Evolutionary conservation across 2,797 vertebrate species (phyloP).

Genomic region (Diplodus puntazzo): DNA sequence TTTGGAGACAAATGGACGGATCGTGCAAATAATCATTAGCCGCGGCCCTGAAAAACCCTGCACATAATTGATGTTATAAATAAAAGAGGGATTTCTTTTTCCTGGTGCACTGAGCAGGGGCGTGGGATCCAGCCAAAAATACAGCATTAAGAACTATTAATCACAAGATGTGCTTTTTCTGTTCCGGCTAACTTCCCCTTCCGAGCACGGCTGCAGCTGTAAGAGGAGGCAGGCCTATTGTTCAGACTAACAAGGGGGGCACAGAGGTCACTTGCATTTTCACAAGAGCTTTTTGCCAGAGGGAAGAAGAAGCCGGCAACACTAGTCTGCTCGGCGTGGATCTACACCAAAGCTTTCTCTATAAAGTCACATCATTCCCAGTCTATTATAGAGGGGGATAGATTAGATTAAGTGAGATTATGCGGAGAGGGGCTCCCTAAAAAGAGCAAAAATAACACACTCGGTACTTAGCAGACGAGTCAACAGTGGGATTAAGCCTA

Average conservation of each 20-base stretch:
- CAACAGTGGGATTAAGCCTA: slow-evolving; percentile 82
- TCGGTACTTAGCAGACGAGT: slow-evolving; percentile 80
- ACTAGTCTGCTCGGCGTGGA: slow-evolving; percentile 77
- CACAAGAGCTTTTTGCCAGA: slow-evolving; percentile 80
- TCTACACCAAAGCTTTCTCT: slow-evolving; percentile 81
- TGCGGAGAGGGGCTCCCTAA: slow-evolving; percentile 79
- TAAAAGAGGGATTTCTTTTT: slow-evolving; percentile 13
- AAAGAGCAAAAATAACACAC: slow-evolving; percentile 85
- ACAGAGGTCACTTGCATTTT: slow-evolving; percentile 82
- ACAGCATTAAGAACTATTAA: slow-evolving; percentile 66
- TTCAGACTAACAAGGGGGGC: slow-evolving; percentile 75
- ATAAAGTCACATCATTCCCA: slow-evolving; percentile 78
- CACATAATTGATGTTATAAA: slow-evolving; percentile 34
- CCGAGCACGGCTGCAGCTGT: slow-evolving; percentile 73
- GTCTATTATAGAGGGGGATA: slow-evolving; percentile 82
- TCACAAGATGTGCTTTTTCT: slow-evolving; percentile 69
- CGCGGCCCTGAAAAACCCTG: not conserved
- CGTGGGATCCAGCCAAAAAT: slow-evolving; percentile 49
- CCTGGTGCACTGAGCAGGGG: slow-evolving; percentile 11
- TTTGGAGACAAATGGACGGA: not conserved
- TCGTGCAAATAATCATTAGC: not conserved
- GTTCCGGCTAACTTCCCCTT: slow-evolving; percentile 73
- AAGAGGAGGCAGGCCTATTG: slow-evolving; percentile 76
- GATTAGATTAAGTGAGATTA: slow-evolving; percentile 88
- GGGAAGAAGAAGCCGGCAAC: slow-evolving; percentile 69